Conservation (phyloP, 1,140 invertebrate genomes). For the Batillaria attramentaria region DNA sequence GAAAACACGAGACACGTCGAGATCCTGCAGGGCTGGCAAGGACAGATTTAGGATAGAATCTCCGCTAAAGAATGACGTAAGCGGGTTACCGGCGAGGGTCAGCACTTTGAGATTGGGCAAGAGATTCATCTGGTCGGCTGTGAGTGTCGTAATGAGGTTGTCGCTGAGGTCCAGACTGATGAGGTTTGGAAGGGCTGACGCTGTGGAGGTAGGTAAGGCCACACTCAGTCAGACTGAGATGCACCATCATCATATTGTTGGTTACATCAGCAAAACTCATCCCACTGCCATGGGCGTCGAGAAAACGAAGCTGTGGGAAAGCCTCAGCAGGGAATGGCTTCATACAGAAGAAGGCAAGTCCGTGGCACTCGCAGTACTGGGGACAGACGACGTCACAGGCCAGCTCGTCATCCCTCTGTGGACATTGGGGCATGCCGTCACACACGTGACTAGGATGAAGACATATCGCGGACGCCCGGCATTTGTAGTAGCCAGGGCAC, state of each 20-base stretch:
- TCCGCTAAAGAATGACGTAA: constrained; percentile 23
- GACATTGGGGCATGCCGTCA: constrained; percentile 28
- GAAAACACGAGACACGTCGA: constrained; percentile 1
- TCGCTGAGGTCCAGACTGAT: constrained; percentile 24
- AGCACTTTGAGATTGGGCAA: constrained; percentile 22
- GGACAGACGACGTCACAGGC: constrained; percentile 42
- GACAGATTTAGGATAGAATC: constrained; percentile 24
- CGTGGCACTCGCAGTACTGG: constrained; percentile 44
- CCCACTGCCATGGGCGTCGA: background rate
- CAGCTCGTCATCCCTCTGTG: constrained; percentile 33
- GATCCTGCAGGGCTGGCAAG: background rate
- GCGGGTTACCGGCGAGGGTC: constrained; percentile 31
- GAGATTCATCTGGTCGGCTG: constrained; percentile 8
- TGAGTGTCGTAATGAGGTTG: constrained; percentile 17
- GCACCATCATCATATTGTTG: background rate
- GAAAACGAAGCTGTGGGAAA: background rate
- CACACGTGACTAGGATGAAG: constrained; percentile 16
- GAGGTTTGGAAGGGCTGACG: constrained; percentile 1
- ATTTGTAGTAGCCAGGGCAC: constrained; percentile 28
- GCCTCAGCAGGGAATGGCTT: background rate
- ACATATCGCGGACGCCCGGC: constrained; percentile 23
- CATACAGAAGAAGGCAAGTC: constrained; percentile 6
- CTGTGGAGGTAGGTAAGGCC: constrained; percentile 4
- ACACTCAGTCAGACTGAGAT: background rate
- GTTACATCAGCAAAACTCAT: background rate